A percentile compares a stretch with the other conserved stretches of the same genome.
phyloP scores from a whole-genome alignment of 2,797 vertebrate genomes.

The Pseudomugil tenellus region DNA sequence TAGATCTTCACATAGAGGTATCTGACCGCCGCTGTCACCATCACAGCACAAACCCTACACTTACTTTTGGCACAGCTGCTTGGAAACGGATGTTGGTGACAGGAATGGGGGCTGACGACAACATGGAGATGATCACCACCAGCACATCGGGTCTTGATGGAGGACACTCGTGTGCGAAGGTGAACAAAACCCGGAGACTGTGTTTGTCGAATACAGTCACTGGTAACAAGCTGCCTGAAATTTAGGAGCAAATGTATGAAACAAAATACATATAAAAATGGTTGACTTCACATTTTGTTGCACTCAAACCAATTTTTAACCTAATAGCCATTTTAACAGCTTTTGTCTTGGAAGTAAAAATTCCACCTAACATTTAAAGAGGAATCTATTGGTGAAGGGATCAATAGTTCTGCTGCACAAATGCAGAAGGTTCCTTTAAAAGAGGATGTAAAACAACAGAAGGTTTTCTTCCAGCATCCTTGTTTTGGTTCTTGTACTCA shows the following conservation, averaged over 20 bases:
- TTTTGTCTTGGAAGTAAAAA: no score
- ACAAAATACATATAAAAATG: background rate
- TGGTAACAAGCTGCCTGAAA: slow-evolving; percentile 91
- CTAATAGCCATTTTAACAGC: no score
- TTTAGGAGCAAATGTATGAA: background rate
- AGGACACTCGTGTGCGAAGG: slow-evolving; percentile 91
- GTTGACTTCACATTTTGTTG: no score
- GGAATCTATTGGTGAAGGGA: no score
- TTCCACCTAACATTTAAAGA: no score
- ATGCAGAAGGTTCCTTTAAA: background rate
- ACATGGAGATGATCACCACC: slow-evolving; percentile 98
- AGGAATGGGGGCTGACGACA: slow-evolving; percentile 92
- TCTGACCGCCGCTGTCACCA: background rate
- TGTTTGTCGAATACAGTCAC: slow-evolving; percentile 95
- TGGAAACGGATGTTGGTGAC: slow-evolving; percentile 95
- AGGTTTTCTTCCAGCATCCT: fast-evolving
- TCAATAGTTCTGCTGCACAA: background rate
- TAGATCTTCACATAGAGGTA: background rate
- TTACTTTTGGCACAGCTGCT: slow-evolving; percentile 96
- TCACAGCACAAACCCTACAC: background rate
- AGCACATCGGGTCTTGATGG: slow-evolving; percentile 89
- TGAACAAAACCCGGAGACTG: slow-evolving; percentile 94
- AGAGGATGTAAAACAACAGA: background rate
- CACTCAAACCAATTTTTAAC: no score
- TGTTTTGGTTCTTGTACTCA: slow-evolving; percentile 64